Percentiles rank a stretch among this genome's conserved stretches.
Evolutionary conservation across 2,888 invertebrate genomes (phyloP).

Genomic region (Drosophila neoperkinsi): DNA sequence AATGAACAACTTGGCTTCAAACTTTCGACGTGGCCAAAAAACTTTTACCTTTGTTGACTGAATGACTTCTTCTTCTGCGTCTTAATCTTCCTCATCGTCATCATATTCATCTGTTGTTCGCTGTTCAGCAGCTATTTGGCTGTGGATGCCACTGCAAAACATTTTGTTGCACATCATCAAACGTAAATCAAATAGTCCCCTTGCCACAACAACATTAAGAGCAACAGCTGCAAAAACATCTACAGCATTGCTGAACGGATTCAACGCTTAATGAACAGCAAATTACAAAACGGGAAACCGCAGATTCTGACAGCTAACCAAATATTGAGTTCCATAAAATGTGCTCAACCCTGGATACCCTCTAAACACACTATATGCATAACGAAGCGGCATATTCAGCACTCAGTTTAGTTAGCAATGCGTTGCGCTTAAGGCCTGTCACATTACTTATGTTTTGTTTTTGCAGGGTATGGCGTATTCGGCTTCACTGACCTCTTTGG

Average conservation of each 20-base stretch:
- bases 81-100: background rate
- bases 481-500: background rate
- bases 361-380: background rate
- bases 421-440: background rate
- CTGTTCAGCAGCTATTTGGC: background rate
- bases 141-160: slow-evolving; percentile 36
- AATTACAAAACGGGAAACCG: background rate
- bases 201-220: slow-evolving; percentile 12
- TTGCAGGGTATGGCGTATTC: slow-evolving; percentile 15
- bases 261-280: slow-evolving; percentile 21
- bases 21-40: slow-evolving; percentile 37
- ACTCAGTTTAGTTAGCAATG: background rate
- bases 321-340: slow-evolving; percentile 22
- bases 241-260: background rate
- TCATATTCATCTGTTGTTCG: background rate
- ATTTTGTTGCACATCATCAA: slow-evolving; percentile 46
- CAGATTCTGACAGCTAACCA: slow-evolving; percentile 19
- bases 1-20: slow-evolving; percentile 26
- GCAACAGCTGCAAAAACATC: slow-evolving; percentile 16
- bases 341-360: slow-evolving; percentile 15
- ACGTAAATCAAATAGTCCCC: slow-evolving; percentile 38
- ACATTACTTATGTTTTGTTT: background rate
- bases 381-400: background rate
- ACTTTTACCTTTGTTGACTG: slow-evolving; percentile 36
- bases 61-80: background rate